phyloP scores from a whole-genome alignment of 2,113 vertebrate species.

The Mesitornis unicolor region DNA sequence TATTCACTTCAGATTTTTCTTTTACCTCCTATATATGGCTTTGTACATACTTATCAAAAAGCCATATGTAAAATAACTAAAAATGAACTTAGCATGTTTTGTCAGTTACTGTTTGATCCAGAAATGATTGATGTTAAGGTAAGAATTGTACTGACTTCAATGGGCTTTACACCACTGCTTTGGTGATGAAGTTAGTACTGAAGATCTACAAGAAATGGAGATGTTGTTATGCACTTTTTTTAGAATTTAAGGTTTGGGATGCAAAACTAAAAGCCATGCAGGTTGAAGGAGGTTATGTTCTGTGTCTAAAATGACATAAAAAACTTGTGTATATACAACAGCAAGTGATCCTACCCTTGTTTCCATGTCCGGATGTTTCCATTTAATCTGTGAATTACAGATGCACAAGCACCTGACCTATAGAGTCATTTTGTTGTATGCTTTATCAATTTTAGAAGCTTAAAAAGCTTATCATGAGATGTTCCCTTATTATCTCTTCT shows the following conservation, averaged over 20 bases:
- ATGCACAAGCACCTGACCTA: not conserved
- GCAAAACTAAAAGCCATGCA: slow-evolving; percentile 1
- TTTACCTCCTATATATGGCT: not conserved
- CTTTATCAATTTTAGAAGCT: slow-evolving; percentile 22
- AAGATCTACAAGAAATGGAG: not conserved
- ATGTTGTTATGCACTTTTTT: not conserved
- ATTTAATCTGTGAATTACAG: slow-evolving; percentile 13
- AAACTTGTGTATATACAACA: not conserved
- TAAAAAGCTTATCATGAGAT: slow-evolving; percentile 7
- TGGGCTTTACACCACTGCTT: not conserved
- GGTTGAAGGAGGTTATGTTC: not conserved
- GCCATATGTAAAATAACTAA: not conserved
- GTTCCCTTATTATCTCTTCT: slow-evolving; percentile 1
- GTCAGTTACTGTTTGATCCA: not conserved
- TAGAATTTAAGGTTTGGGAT: not conserved
- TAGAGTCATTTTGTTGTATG: not conserved
- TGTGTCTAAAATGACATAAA: not conserved
- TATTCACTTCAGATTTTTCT: not conserved
- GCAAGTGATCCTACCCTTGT: not conserved
- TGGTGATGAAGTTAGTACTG: not conserved
- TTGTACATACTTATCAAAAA: not conserved
- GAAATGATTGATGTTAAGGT: not conserved
- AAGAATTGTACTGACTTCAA: not conserved
- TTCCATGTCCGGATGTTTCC: not conserved
- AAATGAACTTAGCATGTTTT: not conserved